These are phyloP conservation scores for Macropodus opercularis DNA, from an alignment of 2,797 vertebrate genomes.

Conservation along the genomic window DNA sequence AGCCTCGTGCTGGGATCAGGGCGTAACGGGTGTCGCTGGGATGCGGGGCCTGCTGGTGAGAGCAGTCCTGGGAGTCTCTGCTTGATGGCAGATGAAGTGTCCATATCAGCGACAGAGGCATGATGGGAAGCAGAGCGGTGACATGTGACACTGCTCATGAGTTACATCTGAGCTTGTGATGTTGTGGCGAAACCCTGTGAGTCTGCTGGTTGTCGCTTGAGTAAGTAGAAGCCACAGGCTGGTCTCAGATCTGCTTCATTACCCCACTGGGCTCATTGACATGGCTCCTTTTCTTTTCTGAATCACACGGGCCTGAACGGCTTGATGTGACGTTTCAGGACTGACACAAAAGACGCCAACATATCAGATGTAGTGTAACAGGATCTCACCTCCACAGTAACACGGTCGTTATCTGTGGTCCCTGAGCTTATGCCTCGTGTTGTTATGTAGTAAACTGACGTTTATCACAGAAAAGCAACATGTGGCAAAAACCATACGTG, in stretches of 20 bases:
- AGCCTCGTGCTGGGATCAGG: too few species aligned
- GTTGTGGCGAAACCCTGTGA: constrained; percentile 48
- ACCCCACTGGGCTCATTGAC: not conserved
- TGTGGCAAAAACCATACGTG: too few species aligned
- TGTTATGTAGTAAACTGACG: too few species aligned
- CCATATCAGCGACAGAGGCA: not conserved
- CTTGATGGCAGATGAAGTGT: too few species aligned
- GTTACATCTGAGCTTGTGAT: constrained; percentile 47
- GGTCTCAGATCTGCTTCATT: not conserved
- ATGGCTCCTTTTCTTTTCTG: not conserved
- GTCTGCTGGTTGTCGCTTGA: constrained; percentile 19
- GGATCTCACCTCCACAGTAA: constrained; percentile 1
- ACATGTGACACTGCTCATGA: constrained; percentile 43
- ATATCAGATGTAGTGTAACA: constrained; percentile 13
- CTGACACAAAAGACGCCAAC: constrained; percentile 17
- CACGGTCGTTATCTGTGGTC: too few species aligned
- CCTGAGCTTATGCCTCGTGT: too few species aligned
- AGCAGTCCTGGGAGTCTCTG: too few species aligned
- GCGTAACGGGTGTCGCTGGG: too few species aligned
- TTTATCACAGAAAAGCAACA: too few species aligned
- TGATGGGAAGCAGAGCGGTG: not conserved
- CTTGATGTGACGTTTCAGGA: constrained; percentile 10
- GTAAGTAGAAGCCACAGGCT: not conserved
- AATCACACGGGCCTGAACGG: too few species aligned
- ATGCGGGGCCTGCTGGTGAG: too few species aligned